Evolutionary conservation across 2,113 vertebrate genomes (phyloP), one percentile per base, ranked within the genome.

Genomic region (Emberiza fucata): DNA sequence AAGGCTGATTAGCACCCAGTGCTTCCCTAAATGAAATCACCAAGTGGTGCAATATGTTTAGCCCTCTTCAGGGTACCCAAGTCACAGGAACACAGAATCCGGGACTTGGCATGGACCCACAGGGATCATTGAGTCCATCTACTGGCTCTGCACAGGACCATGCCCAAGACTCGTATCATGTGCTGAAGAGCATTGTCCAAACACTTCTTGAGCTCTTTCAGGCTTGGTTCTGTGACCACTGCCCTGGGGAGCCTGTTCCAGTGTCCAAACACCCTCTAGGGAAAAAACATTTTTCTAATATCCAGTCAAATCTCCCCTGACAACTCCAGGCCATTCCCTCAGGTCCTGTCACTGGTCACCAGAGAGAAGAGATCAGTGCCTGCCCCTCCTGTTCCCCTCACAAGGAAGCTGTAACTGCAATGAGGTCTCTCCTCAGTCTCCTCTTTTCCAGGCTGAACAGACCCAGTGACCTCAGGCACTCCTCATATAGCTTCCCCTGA

Each of bases 311-410:
- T 31, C 12, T 53, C 22, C 33, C 6, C 27, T 60, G n/a, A 20
- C 15, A 45, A 6, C 4, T 78, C n/a, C 22, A 51, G 63, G 8
- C 18, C 15, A 28, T 45, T 53, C 22, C 10, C 14, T 61, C 0
- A 0, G 0, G 9, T 33, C 22, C 25, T 59, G 14, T 51, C 42
- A 11, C 23, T 1, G 1, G 29, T 42, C 24, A 25, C 6, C 33
- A 39, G 3, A n/a, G 9, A 1, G 45, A 27, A 37, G 6, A 53
- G 39, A 11, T 20, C n/a, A 13, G 15, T 69, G 33, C 0, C 28
- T 60, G 33, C 23, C 23, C 22, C 33, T 61, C 23, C 28, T 78
- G 9, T 53, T 69, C 12, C 13, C 18, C 9, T 69, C 19, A 15
- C 2, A 3, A 16, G 39, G 39, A 69, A 45, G 19, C 3, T 60